Percentiles rank a stretch among this genome's conserved stretches.
Evolutionary conservation across 2,797 vertebrate genomes (phyloP).

Genomic region (Crypturellus tataupa): DNA sequence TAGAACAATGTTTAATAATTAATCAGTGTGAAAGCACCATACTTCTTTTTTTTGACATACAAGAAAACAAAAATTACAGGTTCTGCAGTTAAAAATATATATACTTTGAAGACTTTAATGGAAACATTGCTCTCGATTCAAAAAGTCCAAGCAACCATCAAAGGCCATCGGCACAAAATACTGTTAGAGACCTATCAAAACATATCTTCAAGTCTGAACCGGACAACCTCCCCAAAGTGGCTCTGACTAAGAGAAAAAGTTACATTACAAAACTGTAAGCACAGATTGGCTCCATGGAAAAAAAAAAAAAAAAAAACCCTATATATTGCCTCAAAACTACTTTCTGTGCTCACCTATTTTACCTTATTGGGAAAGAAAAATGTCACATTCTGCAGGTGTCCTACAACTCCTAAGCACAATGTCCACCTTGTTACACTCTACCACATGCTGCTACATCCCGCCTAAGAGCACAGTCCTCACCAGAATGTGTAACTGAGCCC

Average conservation of each 20-base stretch:
- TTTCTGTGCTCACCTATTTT: background rate
- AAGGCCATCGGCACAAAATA: background rate
- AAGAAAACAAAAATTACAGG: background rate
- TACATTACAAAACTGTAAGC: background rate
- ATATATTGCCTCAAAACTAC: background rate
- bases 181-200: background rate
- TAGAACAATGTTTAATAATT: background rate
- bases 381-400: background rate
- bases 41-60: background rate
- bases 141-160: background rate
- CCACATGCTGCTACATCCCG: background rate
- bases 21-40: background rate
- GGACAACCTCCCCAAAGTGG: background rate
- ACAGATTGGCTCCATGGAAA: background rate
- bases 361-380: fast-evolving
- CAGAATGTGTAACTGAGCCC: background rate
- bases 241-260: background rate
- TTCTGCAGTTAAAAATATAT: background rate
- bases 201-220: background rate
- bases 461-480: background rate
- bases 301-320: background rate
- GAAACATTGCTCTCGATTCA: background rate
- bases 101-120: background rate
- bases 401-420: background rate
- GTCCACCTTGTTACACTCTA: background rate